Evolutionary conservation across 2,113 vertebrate species (phyloP).

Genomic region (Sminthopsis crassicaudata): DNA sequence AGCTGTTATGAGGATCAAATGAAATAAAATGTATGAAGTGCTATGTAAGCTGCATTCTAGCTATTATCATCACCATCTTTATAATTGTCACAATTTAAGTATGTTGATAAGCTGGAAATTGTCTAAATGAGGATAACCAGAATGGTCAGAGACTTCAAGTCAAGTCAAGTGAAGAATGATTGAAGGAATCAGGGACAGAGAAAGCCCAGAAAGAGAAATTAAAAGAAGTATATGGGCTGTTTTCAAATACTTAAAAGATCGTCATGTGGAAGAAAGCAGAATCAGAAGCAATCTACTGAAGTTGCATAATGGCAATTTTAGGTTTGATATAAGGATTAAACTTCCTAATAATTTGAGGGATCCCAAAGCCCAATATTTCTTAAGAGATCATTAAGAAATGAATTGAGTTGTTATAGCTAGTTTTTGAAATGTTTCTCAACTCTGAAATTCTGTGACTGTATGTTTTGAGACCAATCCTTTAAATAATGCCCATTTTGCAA

Average conservation of each 20-base stretch:
- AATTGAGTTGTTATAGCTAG: background rate
- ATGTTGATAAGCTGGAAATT: background rate
- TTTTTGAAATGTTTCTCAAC: background rate
- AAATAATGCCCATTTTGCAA: background rate
- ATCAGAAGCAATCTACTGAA: background rate
- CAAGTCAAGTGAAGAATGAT: background rate
- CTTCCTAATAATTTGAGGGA: background rate
- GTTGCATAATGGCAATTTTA: background rate
- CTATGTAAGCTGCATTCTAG: background rate
- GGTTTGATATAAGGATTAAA: background rate
- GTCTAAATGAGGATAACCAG: background rate
- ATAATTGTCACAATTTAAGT: background rate
- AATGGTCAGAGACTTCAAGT: background rate
- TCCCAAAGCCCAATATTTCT: background rate
- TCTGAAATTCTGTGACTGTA: background rate
- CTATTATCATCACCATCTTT: background rate
- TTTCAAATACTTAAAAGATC: background rate
- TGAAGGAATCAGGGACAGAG: background rate
- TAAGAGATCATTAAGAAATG: background rate
- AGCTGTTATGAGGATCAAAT: background rate
- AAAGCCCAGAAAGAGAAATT: background rate
- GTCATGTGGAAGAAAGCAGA: background rate
- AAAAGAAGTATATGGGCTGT: background rate
- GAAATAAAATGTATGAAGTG: background rate
- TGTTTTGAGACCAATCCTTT: background rate